Evolutionary conservation across 53 echinoderm and acorn worm species (phyloP).

Genomic region (Zoroaster sp.): DNA sequence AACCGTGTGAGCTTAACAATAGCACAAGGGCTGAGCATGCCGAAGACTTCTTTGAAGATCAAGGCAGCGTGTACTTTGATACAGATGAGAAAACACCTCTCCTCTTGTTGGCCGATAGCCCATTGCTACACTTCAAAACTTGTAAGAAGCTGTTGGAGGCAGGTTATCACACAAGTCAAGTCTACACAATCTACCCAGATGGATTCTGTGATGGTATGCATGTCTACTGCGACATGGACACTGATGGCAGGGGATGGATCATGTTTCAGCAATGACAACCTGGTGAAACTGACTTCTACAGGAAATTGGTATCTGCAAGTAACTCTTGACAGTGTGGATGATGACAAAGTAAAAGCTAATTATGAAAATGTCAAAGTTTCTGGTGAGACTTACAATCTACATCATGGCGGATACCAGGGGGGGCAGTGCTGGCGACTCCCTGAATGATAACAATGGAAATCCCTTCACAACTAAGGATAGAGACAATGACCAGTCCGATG

Average conservation of each 20-base stretch:
- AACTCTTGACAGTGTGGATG: neutral
- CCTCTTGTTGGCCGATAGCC: neutral
- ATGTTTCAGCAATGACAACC: neutral
- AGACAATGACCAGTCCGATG: neutral
- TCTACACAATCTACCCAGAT: no score
- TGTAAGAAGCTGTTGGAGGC: no score
- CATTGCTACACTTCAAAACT: neutral
- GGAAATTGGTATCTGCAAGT: neutral
- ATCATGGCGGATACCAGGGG: neutral
- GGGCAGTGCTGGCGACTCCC: neutral
- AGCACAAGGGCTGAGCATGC: neutral
- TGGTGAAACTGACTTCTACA: neutral
- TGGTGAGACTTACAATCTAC: neutral
- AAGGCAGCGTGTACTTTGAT: conserved; percentile 16
- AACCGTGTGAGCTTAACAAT: neutral
- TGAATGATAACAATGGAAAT: neutral
- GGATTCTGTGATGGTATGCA: no score
- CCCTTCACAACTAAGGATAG: neutral
- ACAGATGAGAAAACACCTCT: neutral
- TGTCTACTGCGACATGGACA: neutral
- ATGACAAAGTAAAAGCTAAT: neutral
- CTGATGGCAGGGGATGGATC: neutral
- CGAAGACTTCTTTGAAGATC: neutral
- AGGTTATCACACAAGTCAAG: no score
- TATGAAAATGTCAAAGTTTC: neutral